Conservation (phyloP, 2,888 invertebrate genomes). For the Xylota sylvarum region DNA sequence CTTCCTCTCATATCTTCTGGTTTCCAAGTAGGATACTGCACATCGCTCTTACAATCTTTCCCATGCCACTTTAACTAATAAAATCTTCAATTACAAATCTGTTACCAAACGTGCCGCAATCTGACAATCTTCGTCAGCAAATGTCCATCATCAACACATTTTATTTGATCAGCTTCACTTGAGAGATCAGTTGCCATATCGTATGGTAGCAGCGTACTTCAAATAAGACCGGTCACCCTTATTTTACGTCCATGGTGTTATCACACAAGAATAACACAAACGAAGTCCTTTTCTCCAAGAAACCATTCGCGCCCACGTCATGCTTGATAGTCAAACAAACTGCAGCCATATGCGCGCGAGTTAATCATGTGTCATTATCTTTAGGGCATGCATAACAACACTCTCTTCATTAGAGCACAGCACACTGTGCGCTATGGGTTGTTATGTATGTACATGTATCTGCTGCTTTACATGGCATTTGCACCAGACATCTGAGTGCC, state of each 20-base stretch:
- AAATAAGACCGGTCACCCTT: slow-evolving; percentile 56
- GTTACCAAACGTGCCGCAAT: slow-evolving; percentile 28
- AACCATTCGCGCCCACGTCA: slow-evolving; percentile 38
- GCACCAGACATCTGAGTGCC: slow-evolving; percentile 39
- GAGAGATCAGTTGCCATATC: slow-evolving; percentile 12
- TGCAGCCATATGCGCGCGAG: slow-evolving; percentile 62
- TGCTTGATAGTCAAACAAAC: slow-evolving; percentile 64
- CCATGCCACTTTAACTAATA: neutral
- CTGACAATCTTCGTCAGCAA: slow-evolving; percentile 40
- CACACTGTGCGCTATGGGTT: slow-evolving; percentile 31
- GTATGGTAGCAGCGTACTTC: slow-evolving; percentile 42
- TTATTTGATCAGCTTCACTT: slow-evolving; percentile 47
- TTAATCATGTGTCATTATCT: slow-evolving; percentile 59
- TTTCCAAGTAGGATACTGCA: too few species aligned
- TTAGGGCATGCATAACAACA: slow-evolving; percentile 35
- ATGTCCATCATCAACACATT: slow-evolving; percentile 57
- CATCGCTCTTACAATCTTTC: too few species aligned
- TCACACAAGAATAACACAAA: slow-evolving; percentile 64
- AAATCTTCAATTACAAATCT: neutral
- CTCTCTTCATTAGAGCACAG: slow-evolving; percentile 17
- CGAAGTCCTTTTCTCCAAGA: slow-evolving; percentile 53
- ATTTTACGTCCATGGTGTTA: slow-evolving; percentile 47
- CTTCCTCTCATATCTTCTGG: too few species aligned
- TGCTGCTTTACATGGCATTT: slow-evolving; percentile 44
- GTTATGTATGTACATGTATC: neutral